Evolutionary conservation across 2,113 vertebrate genomes (phyloP).

Genomic region (Apistogramma diplotaenia): DNA sequence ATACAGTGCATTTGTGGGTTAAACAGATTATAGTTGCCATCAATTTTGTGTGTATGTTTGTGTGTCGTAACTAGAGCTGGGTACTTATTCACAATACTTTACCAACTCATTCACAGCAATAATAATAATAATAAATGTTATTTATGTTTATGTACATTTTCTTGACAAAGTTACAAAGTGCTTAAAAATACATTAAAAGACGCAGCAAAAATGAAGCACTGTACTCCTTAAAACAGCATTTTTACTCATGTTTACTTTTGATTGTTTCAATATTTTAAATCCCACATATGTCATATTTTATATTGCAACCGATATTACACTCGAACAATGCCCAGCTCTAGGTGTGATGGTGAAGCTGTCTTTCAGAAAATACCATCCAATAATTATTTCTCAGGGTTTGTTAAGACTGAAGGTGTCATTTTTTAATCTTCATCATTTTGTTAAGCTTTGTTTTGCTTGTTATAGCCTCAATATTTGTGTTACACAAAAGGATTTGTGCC

Average conservation of each 20-base stretch:
- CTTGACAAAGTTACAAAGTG: background rate
- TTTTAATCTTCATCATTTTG: background rate
- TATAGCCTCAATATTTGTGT: background rate
- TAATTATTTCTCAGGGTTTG: slow-evolving; percentile 12
- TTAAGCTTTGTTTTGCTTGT: background rate
- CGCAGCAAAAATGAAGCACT: background rate
- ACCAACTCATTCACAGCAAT: background rate
- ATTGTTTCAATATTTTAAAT: background rate
- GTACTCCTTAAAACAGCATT: no score
- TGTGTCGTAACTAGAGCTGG: background rate
- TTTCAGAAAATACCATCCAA: background rate
- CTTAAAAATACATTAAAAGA: background rate
- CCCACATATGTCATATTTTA: background rate
- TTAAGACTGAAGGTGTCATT: background rate
- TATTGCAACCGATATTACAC: background rate
- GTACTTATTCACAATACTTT: background rate
- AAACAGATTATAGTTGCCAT: background rate
- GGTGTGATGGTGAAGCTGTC: background rate
- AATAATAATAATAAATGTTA: background rate
- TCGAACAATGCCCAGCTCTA: background rate
- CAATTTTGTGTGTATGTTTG: no score
- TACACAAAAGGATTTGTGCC: background rate
- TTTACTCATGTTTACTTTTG: background rate
- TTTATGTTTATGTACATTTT: background rate
- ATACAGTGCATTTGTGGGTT: background rate